A percentile compares a stretch with the other conserved stretches of the same genome.
Evolutionary conservation across 2,888 invertebrate species (phyloP).

Genomic region (Pyrrhia umbra): DNA sequence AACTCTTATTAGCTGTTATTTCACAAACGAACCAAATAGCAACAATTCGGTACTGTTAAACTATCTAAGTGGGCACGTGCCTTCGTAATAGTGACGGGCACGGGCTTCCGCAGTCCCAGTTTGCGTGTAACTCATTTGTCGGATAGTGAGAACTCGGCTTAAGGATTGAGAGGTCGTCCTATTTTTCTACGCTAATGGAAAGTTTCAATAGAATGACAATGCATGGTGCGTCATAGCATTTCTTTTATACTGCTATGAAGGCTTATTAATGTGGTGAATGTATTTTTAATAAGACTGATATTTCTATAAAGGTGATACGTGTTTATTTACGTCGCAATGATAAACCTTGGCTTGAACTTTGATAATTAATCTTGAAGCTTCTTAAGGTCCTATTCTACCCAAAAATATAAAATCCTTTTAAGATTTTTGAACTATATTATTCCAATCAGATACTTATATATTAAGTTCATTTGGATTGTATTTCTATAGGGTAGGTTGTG

Average conservation of each 20-base stretch:
- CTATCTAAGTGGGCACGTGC: conserved; percentile 1
- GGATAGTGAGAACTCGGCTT: background rate
- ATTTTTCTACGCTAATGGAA: conserved; percentile 29
- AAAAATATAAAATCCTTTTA: too few relatives aligned
- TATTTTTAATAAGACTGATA: background rate
- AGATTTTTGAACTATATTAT: too few relatives aligned
- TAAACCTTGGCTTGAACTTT: too few relatives aligned
- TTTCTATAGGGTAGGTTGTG: too few relatives aligned
- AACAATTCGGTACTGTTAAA: background rate
- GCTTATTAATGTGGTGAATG: conserved; percentile 4
- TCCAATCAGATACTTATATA: too few relatives aligned
- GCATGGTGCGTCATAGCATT: conserved; percentile 1
- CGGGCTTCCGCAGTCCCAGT: too few relatives aligned
- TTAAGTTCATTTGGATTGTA: too few relatives aligned
- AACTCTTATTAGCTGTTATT: background rate
- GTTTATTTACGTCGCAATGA: too few relatives aligned
- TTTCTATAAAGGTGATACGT: too few relatives aligned
- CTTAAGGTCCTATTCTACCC: too few relatives aligned
- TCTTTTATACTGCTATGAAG: conserved; percentile 7
- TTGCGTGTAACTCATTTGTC: background rate
- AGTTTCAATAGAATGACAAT: conserved; percentile 12
- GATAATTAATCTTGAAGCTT: too few relatives aligned
- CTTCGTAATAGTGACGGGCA: background rate
- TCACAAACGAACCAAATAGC: background rate
- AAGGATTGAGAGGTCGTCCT: background rate